Percentiles rank a stretch among this genome's conserved stretches.
Conservation (phyloP, 2,113 vertebrate species). For the Panthera leo region DNA sequence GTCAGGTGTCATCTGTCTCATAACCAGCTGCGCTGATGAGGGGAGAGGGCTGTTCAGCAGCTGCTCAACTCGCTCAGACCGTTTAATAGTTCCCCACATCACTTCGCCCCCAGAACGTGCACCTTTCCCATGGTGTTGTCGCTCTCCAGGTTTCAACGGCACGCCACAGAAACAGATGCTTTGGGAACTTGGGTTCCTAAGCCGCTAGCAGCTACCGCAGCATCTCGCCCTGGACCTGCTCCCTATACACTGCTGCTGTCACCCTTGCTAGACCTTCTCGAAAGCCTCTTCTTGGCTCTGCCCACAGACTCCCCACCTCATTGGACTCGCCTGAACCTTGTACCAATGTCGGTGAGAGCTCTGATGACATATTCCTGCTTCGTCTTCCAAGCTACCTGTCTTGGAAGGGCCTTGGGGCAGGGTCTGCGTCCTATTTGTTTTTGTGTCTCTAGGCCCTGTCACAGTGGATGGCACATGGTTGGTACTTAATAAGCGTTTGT, state of each 20-base stretch:
- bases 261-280: rapidly evolving
- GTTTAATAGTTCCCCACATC: neutral
- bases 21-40: neutral
- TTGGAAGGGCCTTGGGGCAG: no score
- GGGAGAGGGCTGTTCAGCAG: neutral
- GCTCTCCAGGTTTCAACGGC: neutral
- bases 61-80: rapidly evolving
- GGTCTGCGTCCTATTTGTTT: neutral
- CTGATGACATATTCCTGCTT: neutral
- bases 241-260: neutral
- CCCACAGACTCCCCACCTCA: neutral
- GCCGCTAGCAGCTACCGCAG: neutral
- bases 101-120: rapidly evolving
- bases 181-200: neutral
- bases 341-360: rapidly evolving
- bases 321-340: neutral
- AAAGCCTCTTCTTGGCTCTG: neutral
- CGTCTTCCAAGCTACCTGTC: neutral
- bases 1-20: neutral
- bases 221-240: neutral
- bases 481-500: neutral
- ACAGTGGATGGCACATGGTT: neutral
- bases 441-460: neutral
- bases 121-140: neutral
- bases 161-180: neutral